Conservation (phyloP, 2,888 invertebrate species). For the Torymus auratus region DNA sequence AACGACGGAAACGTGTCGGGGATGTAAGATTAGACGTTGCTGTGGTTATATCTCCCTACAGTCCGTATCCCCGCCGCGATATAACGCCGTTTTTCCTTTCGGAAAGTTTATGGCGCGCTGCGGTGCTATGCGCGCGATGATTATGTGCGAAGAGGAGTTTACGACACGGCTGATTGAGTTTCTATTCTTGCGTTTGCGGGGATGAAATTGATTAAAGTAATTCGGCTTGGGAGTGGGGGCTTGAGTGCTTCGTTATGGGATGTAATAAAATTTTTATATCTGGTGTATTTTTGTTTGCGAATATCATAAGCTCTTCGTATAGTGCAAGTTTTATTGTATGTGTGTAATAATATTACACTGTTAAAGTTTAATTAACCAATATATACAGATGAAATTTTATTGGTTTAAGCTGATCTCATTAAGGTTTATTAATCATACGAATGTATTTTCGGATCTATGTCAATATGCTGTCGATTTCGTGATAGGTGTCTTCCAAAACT, state of each 20-base stretch:
- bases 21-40: constrained; percentile 47
- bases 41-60: constrained; percentile 14
- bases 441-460: no score
- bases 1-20: constrained; percentile 55
- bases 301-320: no score
- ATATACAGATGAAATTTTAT: no score
- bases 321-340: no score
- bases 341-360: no score
- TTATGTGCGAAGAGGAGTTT: not conserved
- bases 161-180: constrained; percentile 32
- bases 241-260: not conserved
- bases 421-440: no score
- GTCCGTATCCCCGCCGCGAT: not conserved
- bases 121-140: not conserved
- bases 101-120: not conserved
- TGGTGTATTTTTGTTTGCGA: no score
- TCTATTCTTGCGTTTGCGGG: not conserved
- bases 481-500: no score
- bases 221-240: not conserved
- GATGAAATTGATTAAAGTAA: constrained; percentile 17
- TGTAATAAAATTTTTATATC: no score
- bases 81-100: constrained; percentile 13
- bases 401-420: no score
- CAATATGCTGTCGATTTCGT: no score
- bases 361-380: no score